These are phyloP conservation scores for Microchrysa polita DNA, from an alignment of 2,888 invertebrate genomes.

Conservation along the genomic window DNA sequence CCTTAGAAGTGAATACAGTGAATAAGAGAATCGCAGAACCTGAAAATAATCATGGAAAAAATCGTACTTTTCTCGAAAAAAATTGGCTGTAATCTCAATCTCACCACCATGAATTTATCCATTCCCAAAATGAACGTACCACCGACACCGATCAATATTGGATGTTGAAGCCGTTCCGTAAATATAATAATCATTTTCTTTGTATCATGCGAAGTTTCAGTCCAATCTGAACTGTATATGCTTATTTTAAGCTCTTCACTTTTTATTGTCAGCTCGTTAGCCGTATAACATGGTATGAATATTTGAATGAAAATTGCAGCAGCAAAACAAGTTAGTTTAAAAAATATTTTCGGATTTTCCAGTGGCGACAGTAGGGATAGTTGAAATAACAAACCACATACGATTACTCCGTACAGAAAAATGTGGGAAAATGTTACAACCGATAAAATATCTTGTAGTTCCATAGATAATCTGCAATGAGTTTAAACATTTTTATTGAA, in stretches of 20 bases:
- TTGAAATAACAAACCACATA: conserved; percentile 32
- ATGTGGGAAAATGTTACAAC: conserved; percentile 36
- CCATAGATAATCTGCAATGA: conserved; percentile 12
- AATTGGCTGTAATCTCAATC: not conserved
- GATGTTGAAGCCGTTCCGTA: conserved; percentile 27
- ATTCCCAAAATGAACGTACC: conserved; percentile 30
- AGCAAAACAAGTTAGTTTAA: conserved; percentile 26
- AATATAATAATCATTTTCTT: conserved; percentile 39
- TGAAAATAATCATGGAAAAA: not conserved
- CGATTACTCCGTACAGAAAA: conserved; percentile 20
- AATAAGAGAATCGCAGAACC: conserved; percentile 27
- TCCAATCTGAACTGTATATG: conserved; percentile 32
- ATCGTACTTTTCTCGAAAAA: not conserved
- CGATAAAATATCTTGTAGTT: conserved; percentile 34
- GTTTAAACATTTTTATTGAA: not conserved
- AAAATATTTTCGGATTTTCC: conserved; percentile 18
- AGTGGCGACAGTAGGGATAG: conserved; percentile 34
- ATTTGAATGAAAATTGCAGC: conserved; percentile 34
- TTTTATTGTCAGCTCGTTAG: conserved; percentile 24
- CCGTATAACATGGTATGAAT: conserved; percentile 41
- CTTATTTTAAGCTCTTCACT: conserved; percentile 15
- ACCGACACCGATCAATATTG: conserved; percentile 30
- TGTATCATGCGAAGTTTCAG: not conserved
- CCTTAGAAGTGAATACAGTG: conserved; percentile 25
- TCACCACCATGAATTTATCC: conserved; percentile 42